These are phyloP conservation scores for Tychaedon coryphoeus DNA, from an alignment of 2,113 vertebrate species.

Conservation along the genomic window DNA sequence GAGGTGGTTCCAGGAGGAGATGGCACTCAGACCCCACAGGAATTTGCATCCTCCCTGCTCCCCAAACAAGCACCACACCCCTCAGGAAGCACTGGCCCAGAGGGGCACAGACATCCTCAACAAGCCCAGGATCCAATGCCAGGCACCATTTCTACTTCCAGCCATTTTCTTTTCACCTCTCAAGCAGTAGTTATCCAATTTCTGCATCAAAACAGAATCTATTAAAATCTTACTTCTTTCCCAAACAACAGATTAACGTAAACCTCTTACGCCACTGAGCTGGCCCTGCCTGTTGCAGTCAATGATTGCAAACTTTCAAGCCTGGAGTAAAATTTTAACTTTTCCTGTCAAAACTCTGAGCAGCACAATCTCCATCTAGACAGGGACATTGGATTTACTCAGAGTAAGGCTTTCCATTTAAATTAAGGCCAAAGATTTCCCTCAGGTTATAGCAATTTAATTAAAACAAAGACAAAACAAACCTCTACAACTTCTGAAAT, in stretches of 20 bases:
- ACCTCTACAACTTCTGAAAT: neutral
- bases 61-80: neutral
- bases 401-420: neutral
- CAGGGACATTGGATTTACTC: neutral
- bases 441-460: conserved; percentile 40
- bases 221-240: neutral
- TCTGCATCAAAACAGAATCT: neutral
- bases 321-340: neutral
- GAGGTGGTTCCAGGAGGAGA: neutral
- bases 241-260: neutral
- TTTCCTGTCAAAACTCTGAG: neutral
- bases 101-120: neutral
- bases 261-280: neutral
- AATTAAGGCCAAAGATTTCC: conserved; percentile 28
- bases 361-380: neutral
- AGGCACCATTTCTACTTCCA: neutral
- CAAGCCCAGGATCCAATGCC: neutral
- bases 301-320: neutral
- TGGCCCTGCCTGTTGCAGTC: neutral
- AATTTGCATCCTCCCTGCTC: neutral
- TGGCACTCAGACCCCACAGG: fast-evolving
- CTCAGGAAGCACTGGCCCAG: neutral
- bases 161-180: neutral
- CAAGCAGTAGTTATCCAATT: neutral
- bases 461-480: conserved; percentile 52